Conservation (phyloP, 2,797 vertebrate species). For the Pangasius mekongensis region DNA sequence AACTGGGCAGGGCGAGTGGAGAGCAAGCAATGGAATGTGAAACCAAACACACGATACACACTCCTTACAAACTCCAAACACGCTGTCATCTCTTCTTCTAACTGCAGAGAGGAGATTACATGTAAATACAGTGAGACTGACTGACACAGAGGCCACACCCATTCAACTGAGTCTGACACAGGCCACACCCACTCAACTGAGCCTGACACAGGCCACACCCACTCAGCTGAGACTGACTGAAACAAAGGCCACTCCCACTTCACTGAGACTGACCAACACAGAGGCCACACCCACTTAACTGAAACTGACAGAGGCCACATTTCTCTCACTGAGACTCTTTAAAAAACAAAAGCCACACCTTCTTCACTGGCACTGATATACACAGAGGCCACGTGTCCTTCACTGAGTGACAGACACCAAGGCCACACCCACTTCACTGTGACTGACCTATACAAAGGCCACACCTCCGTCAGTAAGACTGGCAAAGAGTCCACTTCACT, state of each 20-base stretch:
- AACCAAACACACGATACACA: conserved; percentile 87
- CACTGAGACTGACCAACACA: neutral
- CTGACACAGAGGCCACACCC: neutral
- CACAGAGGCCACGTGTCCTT: neutral
- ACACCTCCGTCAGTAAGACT: neutral
- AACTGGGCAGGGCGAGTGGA: conserved; percentile 86
- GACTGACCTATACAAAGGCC: neutral
- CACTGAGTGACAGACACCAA: neutral
- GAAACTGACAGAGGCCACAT: neutral
- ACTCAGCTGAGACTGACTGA: neutral
- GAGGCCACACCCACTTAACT: neutral
- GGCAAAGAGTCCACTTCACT: too few species aligned
- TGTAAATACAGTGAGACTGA: neutral
- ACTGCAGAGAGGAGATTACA: conserved; percentile 67
- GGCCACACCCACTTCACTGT: neutral
- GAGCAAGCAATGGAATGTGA: conserved; percentile 86
- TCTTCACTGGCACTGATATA: neutral
- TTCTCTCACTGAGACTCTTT: too few species aligned
- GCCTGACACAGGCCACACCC: neutral
- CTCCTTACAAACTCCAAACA: conserved; percentile 87
- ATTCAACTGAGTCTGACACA: neutral
- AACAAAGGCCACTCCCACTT: neutral
- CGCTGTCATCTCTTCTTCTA: conserved; percentile 83
- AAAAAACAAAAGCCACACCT: neutral
- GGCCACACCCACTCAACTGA: neutral